These are phyloP conservation scores for Suillia variegata DNA, from an alignment of 2,888 invertebrate species.

Conservation along the genomic window DNA sequence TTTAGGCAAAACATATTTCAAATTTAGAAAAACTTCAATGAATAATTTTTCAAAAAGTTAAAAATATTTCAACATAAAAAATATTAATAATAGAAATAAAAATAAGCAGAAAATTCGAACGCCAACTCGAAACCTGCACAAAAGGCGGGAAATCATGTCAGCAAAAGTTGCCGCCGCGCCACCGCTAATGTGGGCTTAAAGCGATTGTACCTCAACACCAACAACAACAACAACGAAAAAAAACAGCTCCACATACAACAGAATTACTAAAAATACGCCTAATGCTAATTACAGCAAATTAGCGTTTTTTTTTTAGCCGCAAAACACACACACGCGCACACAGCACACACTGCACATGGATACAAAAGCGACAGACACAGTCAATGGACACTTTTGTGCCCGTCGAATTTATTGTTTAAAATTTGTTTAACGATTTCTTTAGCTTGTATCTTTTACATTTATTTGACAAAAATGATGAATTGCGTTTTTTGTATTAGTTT, in stretches of 20 bases:
- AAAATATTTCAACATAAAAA: no score
- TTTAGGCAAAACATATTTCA: no score
- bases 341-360: neutral
- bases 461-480: conserved; percentile 2
- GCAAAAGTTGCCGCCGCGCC: neutral
- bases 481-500: neutral
- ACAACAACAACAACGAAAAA: conserved; percentile 9
- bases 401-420: neutral
- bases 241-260: neutral
- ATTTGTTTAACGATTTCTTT: neutral
- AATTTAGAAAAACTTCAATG: no score
- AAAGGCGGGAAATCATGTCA: neutral
- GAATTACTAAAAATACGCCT: neutral
- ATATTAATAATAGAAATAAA: neutral
- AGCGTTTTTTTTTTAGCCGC: neutral
- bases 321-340: neutral
- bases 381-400: conserved; percentile 2
- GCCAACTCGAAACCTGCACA: neutral
- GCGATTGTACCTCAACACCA: neutral
- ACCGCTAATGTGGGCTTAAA: neutral
- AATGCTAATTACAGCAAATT: conserved; percentile 3
- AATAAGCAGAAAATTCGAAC: neutral
- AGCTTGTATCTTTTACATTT: no score
- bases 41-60: no score
- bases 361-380: no score